Base-by-base conservation (phyloP, 2,113 vertebrate genomes). In the Oreochromis spilurus region DNA sequence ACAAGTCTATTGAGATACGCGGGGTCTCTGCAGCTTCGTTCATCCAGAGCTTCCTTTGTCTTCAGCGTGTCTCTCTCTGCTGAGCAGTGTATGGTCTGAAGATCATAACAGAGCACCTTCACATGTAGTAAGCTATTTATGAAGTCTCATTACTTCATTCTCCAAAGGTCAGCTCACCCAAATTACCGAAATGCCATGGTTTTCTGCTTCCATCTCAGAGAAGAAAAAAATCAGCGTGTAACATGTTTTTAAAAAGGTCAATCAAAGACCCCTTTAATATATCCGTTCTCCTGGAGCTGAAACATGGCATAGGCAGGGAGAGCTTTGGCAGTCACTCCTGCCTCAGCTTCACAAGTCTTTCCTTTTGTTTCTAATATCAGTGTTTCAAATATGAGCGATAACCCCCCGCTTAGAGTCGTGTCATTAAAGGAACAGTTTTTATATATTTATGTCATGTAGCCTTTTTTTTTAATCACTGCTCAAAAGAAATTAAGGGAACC, bases 31-130 rank as follows among this genome's bases (percentile, higher is more conserved):
- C 83, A 60, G 83, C 77, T 53, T 81, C 16, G 11, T 55, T 79
- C 86, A 21, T 89, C 87, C 38, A 9, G 43, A 40, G 29, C 79
- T 70, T 50, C 62, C 85, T 90, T 89, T 89, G 83, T 88, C 85
- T 90, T 82, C 65, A 2, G 31, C 54, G 3, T 34, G 31, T 55
- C 34, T 40, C 38, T 34, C 43, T 84, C 54, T 60, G 3, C 79
- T 38, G 60, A 70, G 57, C 70, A n/a, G 21, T 6, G 3, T 43
- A 40, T 40, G 55, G 6, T 12, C 17, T 16, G 57, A 57, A 52
- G 67, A 38, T 21, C 31, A 19, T 13, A 57, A 70, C 70, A 4
- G 29, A 83, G 80, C 34, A 19, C 19, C 9, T 70, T 31, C 70
- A n/a, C 54, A 17, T 72, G 31, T 19, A 9, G 14, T 80, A 67